Evolutionary conservation across 2,888 invertebrate genomes (phyloP), one percentile per base, ranked within the genome.

Genomic region (Sericinus montela): DNA sequence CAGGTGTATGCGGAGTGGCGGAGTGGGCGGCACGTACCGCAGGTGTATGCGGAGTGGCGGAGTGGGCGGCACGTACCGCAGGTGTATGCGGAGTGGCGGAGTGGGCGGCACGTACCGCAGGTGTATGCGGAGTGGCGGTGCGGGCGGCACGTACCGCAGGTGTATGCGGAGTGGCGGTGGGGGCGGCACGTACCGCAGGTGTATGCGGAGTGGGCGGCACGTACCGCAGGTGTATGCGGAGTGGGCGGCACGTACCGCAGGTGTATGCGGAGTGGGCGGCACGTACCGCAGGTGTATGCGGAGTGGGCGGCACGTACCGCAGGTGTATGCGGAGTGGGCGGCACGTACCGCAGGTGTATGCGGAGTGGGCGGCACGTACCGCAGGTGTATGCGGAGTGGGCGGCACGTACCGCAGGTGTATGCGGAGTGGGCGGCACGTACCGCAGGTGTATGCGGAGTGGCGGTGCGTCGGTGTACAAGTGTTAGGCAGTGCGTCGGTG

Each of bases 361-460:
- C n/a, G n/a, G n/a, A n/a, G 23, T 6, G 23, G 23, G 4, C 4
- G 23, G 23, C 23, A 23, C 23, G 23, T 23, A 23, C 4, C 3
- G 4, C 23, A n/a, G n/a, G n/a, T n/a, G n/a, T n/a, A n/a, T n/a
- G 23, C 6, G 6, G 4, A 23, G 23, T 6, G 23, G 3, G 23
- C 23, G 23, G 23, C 23, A 23, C 3, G 23, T 23, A 23, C 23
- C 23, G 23, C 23, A 23, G 23, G 3, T n/a, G n/a, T n/a, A n/a
- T n/a, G n/a, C n/a, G n/a, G n/a, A n/a, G n/a, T n/a, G n/a, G n/a
- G n/a, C n/a, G n/a, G n/a, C 4, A 45, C 75, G 77, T 69, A 97
- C 97, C 98, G 93, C 71, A 98, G 92, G 86, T 98, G 98, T 78
- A 98, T 97, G 69, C 98, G 94, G 90, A 93, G 56, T 91, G 86